Conservation (phyloP, 1,140 invertebrate genomes). For the Portunus trituberculatus region DNA sequence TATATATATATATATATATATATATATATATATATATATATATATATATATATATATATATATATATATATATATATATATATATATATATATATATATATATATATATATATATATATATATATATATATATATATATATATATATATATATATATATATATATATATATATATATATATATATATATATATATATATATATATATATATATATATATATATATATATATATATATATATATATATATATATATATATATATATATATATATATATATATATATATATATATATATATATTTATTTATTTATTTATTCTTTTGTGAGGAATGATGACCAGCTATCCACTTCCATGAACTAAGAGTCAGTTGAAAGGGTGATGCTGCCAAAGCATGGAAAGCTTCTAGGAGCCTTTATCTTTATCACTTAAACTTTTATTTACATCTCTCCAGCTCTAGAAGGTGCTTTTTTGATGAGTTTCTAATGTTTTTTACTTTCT, state of each 20-base stretch:
- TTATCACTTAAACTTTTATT: no score
- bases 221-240: constrained; percentile 2
- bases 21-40: constrained; percentile 50
- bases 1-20: constrained; percentile 55
- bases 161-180: constrained; percentile 35
- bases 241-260: not conserved
- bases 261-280: constrained; percentile 42
- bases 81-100: constrained; percentile 49
- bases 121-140: constrained; percentile 35
- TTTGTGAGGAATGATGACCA: no score
- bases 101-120: constrained; percentile 46
- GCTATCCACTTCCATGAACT: no score
- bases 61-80: constrained; percentile 50
- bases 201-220: constrained; percentile 13
- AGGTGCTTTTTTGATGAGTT: no score
- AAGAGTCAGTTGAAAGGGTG: no score
- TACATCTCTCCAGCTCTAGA: no score
- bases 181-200: constrained; percentile 37
- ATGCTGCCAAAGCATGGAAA: no score
- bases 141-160: constrained; percentile 30
- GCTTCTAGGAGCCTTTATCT: no score
- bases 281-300: not conserved
- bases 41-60: not conserved
- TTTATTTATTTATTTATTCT: no score
- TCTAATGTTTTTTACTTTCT: no score